Conservation (phyloP, 2,797 vertebrate genomes). For the Macropus fuliginosus region DNA sequence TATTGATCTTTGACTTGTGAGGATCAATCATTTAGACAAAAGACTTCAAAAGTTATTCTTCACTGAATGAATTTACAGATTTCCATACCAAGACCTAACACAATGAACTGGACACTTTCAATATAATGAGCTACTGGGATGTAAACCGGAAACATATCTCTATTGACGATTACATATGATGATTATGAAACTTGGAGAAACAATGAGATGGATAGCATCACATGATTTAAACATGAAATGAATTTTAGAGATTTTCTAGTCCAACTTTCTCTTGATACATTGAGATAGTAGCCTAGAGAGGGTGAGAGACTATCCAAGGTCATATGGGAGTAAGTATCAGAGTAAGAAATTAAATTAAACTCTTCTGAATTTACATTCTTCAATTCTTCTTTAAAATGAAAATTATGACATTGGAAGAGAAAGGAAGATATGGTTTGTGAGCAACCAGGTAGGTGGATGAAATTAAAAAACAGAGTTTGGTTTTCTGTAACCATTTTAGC, state of each 20-base stretch:
- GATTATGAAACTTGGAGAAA: conserved; percentile 15
- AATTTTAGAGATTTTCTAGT: background rate
- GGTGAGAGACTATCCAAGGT: background rate
- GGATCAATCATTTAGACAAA: background rate
- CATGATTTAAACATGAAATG: background rate
- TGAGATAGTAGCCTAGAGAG: background rate
- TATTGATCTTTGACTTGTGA: background rate
- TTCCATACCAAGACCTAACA: background rate
- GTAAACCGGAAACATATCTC: conserved; percentile 28
- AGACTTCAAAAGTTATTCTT: conserved; percentile 29
- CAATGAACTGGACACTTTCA: conserved; percentile 12
- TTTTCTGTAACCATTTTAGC: background rate
- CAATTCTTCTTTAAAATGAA: conserved; percentile 21
- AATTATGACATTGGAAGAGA: background rate
- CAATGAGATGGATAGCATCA: background rate
- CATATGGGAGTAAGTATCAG: background rate
- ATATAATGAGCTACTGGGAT: background rate
- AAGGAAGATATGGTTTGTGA: background rate
- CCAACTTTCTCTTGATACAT: background rate
- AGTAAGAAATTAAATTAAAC: background rate
- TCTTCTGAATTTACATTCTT: conserved; percentile 1
- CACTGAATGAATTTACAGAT: conserved; percentile 18
- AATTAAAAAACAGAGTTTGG: background rate
- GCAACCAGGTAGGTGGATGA: background rate
- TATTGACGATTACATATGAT: conserved; percentile 10